A percentile compares a stretch with the other conserved stretches of the same genome.
Conservation (phyloP, 1,140 invertebrate species). For the Hycleus cichorii region DNA sequence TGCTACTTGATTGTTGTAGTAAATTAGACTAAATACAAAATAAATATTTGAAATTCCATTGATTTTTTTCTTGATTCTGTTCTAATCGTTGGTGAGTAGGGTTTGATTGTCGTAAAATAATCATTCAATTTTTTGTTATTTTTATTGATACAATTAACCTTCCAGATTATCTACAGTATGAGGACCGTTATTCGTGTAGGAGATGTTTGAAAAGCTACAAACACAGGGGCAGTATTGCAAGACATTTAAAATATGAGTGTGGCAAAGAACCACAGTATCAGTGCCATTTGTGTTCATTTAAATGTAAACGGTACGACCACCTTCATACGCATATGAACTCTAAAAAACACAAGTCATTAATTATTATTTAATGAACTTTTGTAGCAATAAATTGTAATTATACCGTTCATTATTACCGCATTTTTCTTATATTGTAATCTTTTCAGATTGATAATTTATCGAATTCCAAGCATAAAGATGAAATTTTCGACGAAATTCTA, state of each 20-base stretch:
- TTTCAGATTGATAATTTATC: no score
- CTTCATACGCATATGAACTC: constrained; percentile 7
- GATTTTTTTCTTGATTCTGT: not conserved
- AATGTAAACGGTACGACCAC: constrained; percentile 7
- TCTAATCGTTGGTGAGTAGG: not conserved
- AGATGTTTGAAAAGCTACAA: constrained; percentile 11
- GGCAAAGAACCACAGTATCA: constrained; percentile 41
- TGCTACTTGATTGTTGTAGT: not conserved
- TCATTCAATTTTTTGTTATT: no score
- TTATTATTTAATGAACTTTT: no score
- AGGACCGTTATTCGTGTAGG: not conserved
- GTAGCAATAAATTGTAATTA: no score
- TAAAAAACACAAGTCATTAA: constrained; percentile 9
- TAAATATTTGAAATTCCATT: not conserved
- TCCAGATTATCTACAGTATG: constrained; percentile 6
- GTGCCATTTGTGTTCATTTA: constrained; percentile 4
- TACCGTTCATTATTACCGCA: no score
- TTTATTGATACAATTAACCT: not conserved
- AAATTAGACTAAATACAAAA: not conserved
- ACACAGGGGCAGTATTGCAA: constrained; percentile 43
- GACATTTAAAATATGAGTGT: constrained; percentile 45
- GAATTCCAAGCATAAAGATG: no score
- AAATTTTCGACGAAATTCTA: no score
- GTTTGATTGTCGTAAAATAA: not conserved
- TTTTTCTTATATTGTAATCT: no score